A percentile compares a stretch with the other conserved stretches of the same genome.
phyloP scores from a whole-genome alignment of 2,113 vertebrate genomes.

The Amazona guildingii region DNA sequence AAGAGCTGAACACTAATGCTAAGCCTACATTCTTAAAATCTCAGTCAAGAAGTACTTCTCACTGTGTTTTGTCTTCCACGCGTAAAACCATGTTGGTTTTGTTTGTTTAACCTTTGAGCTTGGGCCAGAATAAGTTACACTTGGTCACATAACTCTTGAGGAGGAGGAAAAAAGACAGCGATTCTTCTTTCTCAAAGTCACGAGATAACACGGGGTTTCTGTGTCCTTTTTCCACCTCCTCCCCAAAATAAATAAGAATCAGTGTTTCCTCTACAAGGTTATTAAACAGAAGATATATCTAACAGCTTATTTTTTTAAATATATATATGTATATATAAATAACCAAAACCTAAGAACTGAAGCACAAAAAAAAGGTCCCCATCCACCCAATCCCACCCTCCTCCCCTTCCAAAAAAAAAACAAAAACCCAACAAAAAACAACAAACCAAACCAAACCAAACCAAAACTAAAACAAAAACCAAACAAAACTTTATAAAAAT shows the following conservation, averaged over 20 bases:
- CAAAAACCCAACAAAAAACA: not conserved
- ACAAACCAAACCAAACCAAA: not conserved
- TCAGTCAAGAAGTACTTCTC: conserved; percentile 77
- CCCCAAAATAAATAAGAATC: conserved; percentile 71
- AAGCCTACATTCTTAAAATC: conserved; percentile 93
- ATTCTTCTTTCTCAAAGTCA: conserved; percentile 55
- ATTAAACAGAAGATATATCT: conserved; percentile 88
- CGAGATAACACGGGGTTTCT: conserved; percentile 67
- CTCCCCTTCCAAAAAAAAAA: conserved; percentile 28
- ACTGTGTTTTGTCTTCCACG: conserved; percentile 71
- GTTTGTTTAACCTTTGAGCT: conserved; percentile 69
- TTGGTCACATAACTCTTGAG: conserved; percentile 79
- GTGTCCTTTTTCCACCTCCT: conserved; percentile 61
- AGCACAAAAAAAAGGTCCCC: conserved; percentile 59
- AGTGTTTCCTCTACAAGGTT: conserved; percentile 78
- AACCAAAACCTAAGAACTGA: conserved; percentile 84
- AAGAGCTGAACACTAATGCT: conserved; percentile 84
- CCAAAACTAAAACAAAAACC: not conserved
- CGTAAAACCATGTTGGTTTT: conserved; percentile 17
- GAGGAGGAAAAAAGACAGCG: conserved; percentile 65
- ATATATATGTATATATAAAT: conserved; percentile 85
- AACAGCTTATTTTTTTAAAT: conserved; percentile 76
- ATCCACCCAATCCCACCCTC: conserved; percentile 61
- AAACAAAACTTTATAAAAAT: conserved; percentile 92
- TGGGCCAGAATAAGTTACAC: conserved; percentile 77